These are phyloP conservation scores for Gallinago undulata DNA, from an alignment of 2,113 vertebrate genomes.

Conservation along the genomic window DNA sequence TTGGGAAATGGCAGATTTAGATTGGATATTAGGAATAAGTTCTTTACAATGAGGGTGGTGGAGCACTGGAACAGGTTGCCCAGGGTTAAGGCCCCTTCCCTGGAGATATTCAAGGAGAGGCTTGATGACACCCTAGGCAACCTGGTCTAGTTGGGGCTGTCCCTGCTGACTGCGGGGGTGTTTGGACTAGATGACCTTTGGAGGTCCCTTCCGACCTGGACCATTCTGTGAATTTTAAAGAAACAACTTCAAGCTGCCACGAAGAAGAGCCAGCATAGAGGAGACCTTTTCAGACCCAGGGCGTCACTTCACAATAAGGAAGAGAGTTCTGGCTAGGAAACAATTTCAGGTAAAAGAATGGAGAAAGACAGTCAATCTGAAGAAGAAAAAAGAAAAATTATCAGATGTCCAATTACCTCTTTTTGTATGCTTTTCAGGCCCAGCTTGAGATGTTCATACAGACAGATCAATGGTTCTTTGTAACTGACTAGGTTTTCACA, in stretches of 20 bases:
- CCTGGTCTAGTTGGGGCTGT: no score
- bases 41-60: no score
- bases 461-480: neutral
- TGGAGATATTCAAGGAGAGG: no score
- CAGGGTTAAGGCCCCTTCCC: no score
- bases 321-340: neutral
- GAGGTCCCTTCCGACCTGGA: no score
- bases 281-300: neutral
- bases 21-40: no score
- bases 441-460: slow-evolving; percentile 3
- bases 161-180: no score
- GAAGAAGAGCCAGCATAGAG: neutral
- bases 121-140: no score
- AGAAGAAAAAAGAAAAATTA: neutral
- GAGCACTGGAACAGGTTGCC: no score
- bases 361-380: neutral
- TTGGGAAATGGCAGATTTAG: no score
- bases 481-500: neutral
- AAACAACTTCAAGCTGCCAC: neutral
- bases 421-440: neutral
- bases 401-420: slow-evolving; percentile 20
- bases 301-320: neutral
- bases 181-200: no score
- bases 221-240: neutral
- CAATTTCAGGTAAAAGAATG: neutral